Evolutionary conservation across 1,140 invertebrate genomes (phyloP).

Genomic region (Brachionus koreanus): DNA sequence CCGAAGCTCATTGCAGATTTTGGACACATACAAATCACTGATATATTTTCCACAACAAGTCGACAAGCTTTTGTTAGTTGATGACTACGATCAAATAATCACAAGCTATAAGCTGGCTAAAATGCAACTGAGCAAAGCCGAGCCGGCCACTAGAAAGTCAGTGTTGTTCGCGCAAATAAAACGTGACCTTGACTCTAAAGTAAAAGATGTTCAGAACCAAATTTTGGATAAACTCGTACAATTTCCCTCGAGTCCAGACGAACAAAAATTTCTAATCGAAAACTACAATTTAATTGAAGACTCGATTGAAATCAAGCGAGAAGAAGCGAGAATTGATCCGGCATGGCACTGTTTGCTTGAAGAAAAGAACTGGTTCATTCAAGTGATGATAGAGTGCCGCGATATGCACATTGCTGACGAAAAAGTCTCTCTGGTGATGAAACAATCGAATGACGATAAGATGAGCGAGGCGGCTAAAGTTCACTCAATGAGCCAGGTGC

Average conservation of each 20-base stretch:
- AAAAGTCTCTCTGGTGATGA: constrained; percentile 12
- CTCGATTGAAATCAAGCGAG: background rate
- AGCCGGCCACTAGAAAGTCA: constrained; percentile 4
- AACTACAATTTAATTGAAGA: background rate
- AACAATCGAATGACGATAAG: constrained; percentile 15
- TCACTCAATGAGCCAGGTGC: background rate
- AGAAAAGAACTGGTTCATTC: constrained; percentile 39
- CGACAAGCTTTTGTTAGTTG: background rate
- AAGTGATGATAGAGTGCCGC: constrained; percentile 32
- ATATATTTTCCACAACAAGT: constrained; percentile 42
- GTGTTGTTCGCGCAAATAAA: constrained; percentile 5
- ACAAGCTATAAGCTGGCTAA: constrained; percentile 26
- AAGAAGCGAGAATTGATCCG: background rate
- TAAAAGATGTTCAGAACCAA: background rate
- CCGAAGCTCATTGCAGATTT: constrained; percentile 23
- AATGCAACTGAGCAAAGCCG: constrained; percentile 14
- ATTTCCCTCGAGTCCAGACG: constrained; percentile 39
- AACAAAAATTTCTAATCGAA: constrained; percentile 36
- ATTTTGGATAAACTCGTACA: background rate
- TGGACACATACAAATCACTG: constrained; percentile 18
- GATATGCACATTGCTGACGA: constrained; percentile 41
- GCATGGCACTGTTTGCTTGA: constrained; percentile 12
- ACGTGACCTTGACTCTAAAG: background rate
- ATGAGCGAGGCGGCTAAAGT: background rate
- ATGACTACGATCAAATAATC: constrained; percentile 41